These are phyloP conservation scores for Teleogryllus oceanicus DNA, from an alignment of 2,888 invertebrate species.

Conservation along the genomic window DNA sequence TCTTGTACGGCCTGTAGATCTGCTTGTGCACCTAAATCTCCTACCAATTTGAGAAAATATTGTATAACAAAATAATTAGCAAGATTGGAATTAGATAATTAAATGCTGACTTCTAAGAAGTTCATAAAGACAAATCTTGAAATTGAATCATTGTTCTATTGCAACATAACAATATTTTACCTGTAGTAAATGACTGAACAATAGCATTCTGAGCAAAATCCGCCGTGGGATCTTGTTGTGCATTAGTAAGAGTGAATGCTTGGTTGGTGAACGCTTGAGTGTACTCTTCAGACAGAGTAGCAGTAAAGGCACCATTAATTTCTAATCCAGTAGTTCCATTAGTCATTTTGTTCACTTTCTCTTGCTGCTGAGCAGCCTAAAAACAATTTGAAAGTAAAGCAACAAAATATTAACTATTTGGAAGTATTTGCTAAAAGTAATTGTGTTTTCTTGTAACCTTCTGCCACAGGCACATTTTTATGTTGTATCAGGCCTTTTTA, in stretches of 20 bases:
- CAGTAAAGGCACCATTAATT: constrained; percentile 18
- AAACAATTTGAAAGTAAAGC: background rate
- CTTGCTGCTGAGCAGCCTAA: constrained; percentile 21
- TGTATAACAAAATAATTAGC: background rate
- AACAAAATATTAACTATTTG: too few species aligned
- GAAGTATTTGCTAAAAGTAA: too few species aligned
- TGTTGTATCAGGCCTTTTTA: too few species aligned
- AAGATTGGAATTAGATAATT: too few species aligned
- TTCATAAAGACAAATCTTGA: background rate
- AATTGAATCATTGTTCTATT: background rate
- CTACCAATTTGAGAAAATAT: background rate
- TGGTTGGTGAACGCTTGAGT: constrained; percentile 36
- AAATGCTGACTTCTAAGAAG: too few species aligned
- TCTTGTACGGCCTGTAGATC: constrained; percentile 39
- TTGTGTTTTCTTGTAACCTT: too few species aligned
- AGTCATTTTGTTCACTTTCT: background rate
- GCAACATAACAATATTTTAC: background rate
- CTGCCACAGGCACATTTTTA: too few species aligned
- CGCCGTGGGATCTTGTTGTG: constrained; percentile 30
- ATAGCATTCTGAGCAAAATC: constrained; percentile 31
- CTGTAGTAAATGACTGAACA: constrained; percentile 30
- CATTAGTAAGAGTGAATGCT: constrained; percentile 30
- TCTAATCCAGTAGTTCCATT: background rate
- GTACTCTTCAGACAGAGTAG: constrained; percentile 33
- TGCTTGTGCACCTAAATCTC: background rate